phyloP scores from a whole-genome alignment of 2,113 vertebrate species.

The Holacanthus passer region DNA sequence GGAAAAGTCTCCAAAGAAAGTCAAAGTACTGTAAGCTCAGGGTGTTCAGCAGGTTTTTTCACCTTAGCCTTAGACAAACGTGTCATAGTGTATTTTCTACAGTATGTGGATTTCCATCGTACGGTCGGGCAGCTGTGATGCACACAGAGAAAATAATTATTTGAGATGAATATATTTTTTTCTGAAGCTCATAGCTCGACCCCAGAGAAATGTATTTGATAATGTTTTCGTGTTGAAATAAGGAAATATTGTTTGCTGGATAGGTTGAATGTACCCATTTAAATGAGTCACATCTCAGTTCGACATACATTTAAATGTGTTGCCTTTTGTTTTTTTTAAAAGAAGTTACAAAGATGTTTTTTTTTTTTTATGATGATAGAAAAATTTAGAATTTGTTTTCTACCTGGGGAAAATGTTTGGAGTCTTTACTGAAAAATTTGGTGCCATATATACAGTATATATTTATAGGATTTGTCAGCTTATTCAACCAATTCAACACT shows the following conservation, averaged over 20 bases:
- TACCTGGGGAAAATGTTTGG: background rate
- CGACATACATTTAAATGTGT: background rate
- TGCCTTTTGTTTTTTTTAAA: background rate
- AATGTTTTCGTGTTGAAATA: background rate
- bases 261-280: constrained; percentile 3
- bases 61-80: constrained; percentile 7
- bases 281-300: background rate
- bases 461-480: constrained; percentile 21
- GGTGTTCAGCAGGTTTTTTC: constrained; percentile 25
- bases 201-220: constrained; percentile 3
- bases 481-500: background rate
- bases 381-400: background rate
- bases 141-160: constrained; percentile 25
- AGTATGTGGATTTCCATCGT: background rate
- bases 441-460: constrained; percentile 44
- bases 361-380: background rate
- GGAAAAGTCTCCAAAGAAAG: constrained; percentile 17
- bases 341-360: constrained; percentile 19
- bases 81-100: constrained; percentile 3
- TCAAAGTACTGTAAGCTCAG: constrained; percentile 48
- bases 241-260: constrained; percentile 11
- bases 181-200: background rate
- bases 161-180: constrained; percentile 27
- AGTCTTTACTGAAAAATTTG: background rate
- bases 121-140: constrained; percentile 4